Evolutionary conservation across 2,888 invertebrate genomes (phyloP), one percentile per base, ranked within the genome.

Genomic region (Melinaea marsaeus): DNA sequence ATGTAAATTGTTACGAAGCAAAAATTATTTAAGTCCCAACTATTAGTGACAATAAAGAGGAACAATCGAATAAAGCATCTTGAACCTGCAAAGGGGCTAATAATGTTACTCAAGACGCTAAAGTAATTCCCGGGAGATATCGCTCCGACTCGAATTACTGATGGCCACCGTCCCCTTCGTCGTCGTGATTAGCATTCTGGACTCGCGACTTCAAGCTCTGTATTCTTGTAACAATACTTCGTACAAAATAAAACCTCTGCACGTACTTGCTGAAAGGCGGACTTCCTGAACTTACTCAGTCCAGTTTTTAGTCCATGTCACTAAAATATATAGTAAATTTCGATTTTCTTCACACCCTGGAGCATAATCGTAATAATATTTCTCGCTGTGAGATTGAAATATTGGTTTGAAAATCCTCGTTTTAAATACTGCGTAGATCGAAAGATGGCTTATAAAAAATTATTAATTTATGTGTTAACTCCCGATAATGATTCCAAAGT

Each of bases 181-280:
- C 80, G 79, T 76, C 77, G 77, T 83, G 81, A 89, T 89, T 90
- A 87, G 82, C 87, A 90, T 89, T 89, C 89, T 84, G 79, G 77
- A 76, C 77, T 74, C 79, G 80, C 78, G 77, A 80, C 83, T 80
- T 75, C 76, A 77, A 83, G 82, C 84, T 84, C 80, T 74, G 79
- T 81, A 81, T 84, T 85, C 83, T 80, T 79, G 84, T 83, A 84
- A 87, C 88, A 88, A 87, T 87, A 83, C 84, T 80, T 77, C 72
- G 77, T 78, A 82, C 83, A 80, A 88, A 88, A 88, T 88, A 88
- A 89, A 89, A 89, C 83, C 87, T 80, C 80, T 79, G 82, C 88
- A 85, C 88, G 89, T 88, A 81, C 75, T 79, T 74, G 74, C 77
- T 85, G 83, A 88, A 87, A 86, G 82, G 81, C 79, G 76, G 78